Conservation (phyloP, 2,888 invertebrate genomes). For the Drosophila conformis region DNA sequence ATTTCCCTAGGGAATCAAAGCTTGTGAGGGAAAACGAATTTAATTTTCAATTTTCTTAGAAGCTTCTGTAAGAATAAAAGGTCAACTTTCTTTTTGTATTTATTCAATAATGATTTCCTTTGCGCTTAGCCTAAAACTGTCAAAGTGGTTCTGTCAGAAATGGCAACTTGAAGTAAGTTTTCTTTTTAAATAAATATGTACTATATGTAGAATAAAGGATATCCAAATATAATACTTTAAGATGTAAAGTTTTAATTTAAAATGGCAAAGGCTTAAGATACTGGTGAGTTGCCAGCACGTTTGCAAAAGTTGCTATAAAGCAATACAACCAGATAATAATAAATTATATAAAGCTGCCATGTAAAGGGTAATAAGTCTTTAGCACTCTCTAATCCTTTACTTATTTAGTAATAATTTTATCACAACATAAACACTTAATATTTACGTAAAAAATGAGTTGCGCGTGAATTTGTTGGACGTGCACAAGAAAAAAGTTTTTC, state of each 20-base stretch:
- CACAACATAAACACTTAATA: not conserved
- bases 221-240: not conserved
- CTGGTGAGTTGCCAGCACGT: not conserved
- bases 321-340: not conserved
- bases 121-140: not conserved
- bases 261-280: not conserved
- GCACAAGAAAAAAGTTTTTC: conserved; percentile 37
- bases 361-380: not conserved
- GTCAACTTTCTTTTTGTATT: not conserved
- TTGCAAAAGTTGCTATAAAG: not conserved
- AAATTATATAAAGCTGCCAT: not conserved
- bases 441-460: not conserved
- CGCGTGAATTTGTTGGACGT: not conserved
- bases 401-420: not conserved
- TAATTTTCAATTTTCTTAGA: not conserved
- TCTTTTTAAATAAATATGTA: not conserved
- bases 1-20: not conserved
- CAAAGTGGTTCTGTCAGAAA: not conserved
- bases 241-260: not conserved
- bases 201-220: not conserved
- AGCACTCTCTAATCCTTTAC: not conserved
- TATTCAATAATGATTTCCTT: not conserved
- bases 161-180: not conserved
- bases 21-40: not conserved
- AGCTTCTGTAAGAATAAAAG: not conserved